Conservation (phyloP, 2,888 invertebrate species). For the Epinotia nisella region DNA sequence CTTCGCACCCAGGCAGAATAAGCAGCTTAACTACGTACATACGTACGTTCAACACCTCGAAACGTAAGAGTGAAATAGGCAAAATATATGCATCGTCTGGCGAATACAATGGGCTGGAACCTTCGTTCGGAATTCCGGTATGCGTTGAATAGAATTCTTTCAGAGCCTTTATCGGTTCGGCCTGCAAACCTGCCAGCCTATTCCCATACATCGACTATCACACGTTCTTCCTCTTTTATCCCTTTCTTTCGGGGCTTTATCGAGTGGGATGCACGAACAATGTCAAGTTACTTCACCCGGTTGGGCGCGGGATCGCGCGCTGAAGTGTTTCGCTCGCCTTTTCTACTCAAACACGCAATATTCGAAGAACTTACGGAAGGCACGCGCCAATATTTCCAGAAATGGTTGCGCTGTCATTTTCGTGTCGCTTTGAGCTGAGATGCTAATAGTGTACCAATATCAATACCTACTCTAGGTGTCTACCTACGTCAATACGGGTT, state of each 20-base stretch:
- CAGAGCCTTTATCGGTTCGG: conserved; percentile 58
- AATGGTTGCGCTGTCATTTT: conserved; percentile 18
- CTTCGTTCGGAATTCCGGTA: conserved; percentile 57
- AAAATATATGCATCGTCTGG: conserved; percentile 56
- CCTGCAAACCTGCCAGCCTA: conserved; percentile 42
- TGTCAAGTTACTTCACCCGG: conserved; percentile 10
- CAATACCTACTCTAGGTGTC: too few relatives aligned
- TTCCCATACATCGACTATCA: conserved; percentile 5
- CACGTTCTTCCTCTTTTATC: conserved; percentile 16
- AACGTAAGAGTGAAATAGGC: conserved; percentile 46
- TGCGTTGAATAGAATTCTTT: conserved; percentile 67
- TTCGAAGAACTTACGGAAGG: conserved; percentile 45
- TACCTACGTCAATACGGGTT: background rate
- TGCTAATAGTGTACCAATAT: conserved; percentile 4
- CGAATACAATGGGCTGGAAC: conserved; percentile 53
- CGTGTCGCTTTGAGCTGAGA: conserved; percentile 7
- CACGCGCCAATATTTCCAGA: conserved; percentile 46
- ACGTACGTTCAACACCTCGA: conserved; percentile 19
- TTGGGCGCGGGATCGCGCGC: background rate
- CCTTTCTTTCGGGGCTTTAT: conserved; percentile 5
- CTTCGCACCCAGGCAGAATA: conserved; percentile 16
- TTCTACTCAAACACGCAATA: conserved; percentile 46
- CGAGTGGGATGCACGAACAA: conserved; percentile 4
- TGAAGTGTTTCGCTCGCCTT: conserved; percentile 34
- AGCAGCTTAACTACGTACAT: conserved; percentile 32